Base-by-base conservation (phyloP, 2,113 vertebrate genomes). In the Isichthys henryi region DNA sequence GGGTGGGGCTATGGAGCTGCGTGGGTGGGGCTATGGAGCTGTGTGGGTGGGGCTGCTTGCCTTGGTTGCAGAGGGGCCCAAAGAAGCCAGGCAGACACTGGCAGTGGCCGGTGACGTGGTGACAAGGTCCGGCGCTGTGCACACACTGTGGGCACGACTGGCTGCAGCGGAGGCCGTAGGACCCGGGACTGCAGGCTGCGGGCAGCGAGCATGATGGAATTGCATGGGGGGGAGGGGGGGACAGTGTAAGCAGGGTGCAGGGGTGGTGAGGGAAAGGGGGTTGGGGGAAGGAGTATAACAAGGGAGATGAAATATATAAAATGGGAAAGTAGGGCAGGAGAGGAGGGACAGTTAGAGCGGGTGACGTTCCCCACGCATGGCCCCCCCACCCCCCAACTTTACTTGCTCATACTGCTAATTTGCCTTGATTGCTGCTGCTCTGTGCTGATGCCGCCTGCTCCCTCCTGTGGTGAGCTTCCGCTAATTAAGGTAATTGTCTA, bases 31-130 rank as follows among this genome's bases (percentile, higher is more conserved):
- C 39, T 39, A 39, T 39, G 50, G 70, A 88, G 91, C 17, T 53
- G 52, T 91, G 88, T 77, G 93, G 90, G 91, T 50, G 80, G n/a
- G 88, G 88, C 89, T 10, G 94, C 96, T 94, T 96, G 97, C 98
- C 98, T 98, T 98, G 97, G 95, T 97, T 98, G 95, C 98, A 99
- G 92, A 99, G 97, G 0, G 96, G 93, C 3, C 98, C 97, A 0
- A 96, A 96, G 95, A 98, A 99, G 23, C 98, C 98, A 0, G 98
- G 97, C 90, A 99, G 94, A 92, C 98, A 99, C 48, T 98, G 97
- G 9, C 98, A 99, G 92, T 95, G 94, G 70, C 98, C 98, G 0
- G 96, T 98, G 93, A 98, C 84, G 6, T 99, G 98, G 92, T 99
- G 97, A 89, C 98, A 99, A 0, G 98, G 97, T 2, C 98, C 97